phyloP scores from a whole-genome alignment of 2,888 invertebrate species.

The Biston stratarius region DNA sequence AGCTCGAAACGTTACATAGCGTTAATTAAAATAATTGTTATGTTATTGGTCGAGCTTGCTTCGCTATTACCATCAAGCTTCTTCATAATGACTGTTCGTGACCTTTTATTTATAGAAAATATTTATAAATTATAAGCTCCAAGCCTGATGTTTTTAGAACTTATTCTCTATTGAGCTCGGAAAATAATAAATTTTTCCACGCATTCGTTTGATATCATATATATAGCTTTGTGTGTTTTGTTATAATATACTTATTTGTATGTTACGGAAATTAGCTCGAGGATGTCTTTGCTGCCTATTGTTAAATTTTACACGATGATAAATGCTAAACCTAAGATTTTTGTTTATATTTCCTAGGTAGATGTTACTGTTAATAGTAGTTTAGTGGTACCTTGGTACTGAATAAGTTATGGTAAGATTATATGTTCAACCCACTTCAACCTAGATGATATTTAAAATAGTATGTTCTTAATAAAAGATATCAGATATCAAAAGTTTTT shows the following conservation, averaged over 20 bases:
- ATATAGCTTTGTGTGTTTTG: constrained; percentile 31
- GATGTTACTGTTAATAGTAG: constrained; percentile 38
- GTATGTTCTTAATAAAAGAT: constrained; percentile 46
- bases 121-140: constrained; percentile 22
- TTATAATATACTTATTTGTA: constrained; percentile 6
- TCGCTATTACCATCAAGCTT: constrained; percentile 21
- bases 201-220: constrained; percentile 14
- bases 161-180: constrained; percentile 17
- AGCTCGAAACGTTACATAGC: constrained; percentile 68
- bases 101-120: constrained; percentile 28
- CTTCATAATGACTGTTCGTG: constrained; percentile 22
- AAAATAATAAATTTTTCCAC: constrained; percentile 5
- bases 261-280: constrained; percentile 12
- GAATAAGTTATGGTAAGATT: constrained; percentile 41
- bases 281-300: constrained; percentile 21
- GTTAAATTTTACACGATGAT: constrained; percentile 28
- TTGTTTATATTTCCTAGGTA: constrained; percentile 39
- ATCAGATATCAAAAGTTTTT: constrained; percentile 23
- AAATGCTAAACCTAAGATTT: constrained; percentile 35
- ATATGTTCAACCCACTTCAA: constrained; percentile 39
- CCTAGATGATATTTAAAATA: constrained; percentile 40
- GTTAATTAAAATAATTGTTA: constrained; percentile 78
- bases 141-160: constrained; percentile 13
- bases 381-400: constrained; percentile 43
- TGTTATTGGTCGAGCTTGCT: constrained; percentile 68